A percentile compares a stretch with the other conserved stretches of the same genome.
Conservation (phyloP, 2,888 invertebrate species). For the Omphaloscelis lunosa region DNA sequence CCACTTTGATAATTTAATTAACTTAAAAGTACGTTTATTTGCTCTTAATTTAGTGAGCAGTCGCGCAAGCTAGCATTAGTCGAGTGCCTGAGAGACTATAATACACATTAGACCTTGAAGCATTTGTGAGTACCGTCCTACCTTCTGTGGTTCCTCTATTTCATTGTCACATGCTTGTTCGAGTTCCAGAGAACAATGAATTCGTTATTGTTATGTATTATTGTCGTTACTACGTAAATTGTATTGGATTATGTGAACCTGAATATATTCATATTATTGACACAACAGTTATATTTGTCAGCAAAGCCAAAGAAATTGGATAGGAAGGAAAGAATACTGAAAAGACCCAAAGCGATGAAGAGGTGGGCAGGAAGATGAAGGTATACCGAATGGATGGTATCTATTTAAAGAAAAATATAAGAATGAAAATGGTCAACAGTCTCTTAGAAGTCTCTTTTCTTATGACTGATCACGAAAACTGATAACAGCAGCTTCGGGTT, state of each 20-base stretch:
- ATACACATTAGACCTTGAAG: conserved; percentile 4
- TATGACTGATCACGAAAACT: too few relatives aligned
- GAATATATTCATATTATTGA: conserved; percentile 8
- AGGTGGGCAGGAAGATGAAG: too few relatives aligned
- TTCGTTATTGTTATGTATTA: conserved; percentile 1
- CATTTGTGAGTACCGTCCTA: not conserved
- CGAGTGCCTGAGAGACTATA: not conserved
- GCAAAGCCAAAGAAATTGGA: not conserved
- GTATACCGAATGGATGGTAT: not conserved
- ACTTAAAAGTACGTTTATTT: conserved; percentile 3
- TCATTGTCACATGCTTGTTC: not conserved
- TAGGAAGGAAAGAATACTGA: not conserved
- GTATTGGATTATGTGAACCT: not conserved
- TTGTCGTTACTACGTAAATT: not conserved
- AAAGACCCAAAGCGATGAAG: too few relatives aligned
- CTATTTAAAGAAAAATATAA: not conserved
- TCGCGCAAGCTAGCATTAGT: not conserved
- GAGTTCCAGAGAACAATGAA: not conserved
- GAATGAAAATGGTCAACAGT: not conserved
- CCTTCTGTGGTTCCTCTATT: not conserved
- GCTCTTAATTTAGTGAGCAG: conserved; percentile 10
- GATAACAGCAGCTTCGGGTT: not conserved
- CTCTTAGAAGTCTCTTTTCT: not conserved
- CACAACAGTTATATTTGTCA: not conserved
- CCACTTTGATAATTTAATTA: conserved; percentile 2